Evolutionary conservation across 2,888 invertebrate species (phyloP), one percentile per base, ranked within the genome.

Genomic region (Cerceris ruficornis): DNA sequence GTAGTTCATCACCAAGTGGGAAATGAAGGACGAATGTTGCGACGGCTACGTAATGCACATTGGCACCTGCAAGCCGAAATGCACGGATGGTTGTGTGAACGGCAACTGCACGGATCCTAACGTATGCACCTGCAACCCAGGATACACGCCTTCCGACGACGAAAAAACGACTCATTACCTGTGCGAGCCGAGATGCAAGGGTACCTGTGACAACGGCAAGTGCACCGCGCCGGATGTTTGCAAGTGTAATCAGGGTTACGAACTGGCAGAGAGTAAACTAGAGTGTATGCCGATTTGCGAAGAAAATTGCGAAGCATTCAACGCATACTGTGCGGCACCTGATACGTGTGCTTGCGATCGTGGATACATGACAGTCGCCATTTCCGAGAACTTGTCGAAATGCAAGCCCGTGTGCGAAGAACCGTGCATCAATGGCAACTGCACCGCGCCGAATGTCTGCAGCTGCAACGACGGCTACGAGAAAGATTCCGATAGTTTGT

Each of bases 101-200:
- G 75, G 60, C 8, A 14, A 2, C 11, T 82, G 82, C 8, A 7
- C 39, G 2, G 94, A 94, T 0, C 95, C 95, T 0, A 94, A 95
- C 15, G 93, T 93, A 0, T 96, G 96, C 93, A 92, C 92, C 4
- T 95, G 96, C 90, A 94, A 93, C 86, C 93, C 94, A 9, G 95
- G 95, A 62, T 95, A 57, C 68, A 84, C 77, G 9, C 83, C 4
- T 7, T 2, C 13, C 46, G 11, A 14, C 46, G 8, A 8, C 6
- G 4, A 1, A 75, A 69, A 15, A 82, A 69, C 55, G 15, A 50
- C 0, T 2, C 42, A 28, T 6, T 11, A 7, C 8, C 0, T 8
- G 1, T 39, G 64, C 7, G 7, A n/a, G 0, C 14, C 28, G 8
- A 11, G 52, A 6, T 82, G 81, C 7, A 41, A 0, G 2, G 80